These are phyloP conservation scores for Abramis brama DNA, from an alignment of 2,113 vertebrate species.

Conservation along the genomic window DNA sequence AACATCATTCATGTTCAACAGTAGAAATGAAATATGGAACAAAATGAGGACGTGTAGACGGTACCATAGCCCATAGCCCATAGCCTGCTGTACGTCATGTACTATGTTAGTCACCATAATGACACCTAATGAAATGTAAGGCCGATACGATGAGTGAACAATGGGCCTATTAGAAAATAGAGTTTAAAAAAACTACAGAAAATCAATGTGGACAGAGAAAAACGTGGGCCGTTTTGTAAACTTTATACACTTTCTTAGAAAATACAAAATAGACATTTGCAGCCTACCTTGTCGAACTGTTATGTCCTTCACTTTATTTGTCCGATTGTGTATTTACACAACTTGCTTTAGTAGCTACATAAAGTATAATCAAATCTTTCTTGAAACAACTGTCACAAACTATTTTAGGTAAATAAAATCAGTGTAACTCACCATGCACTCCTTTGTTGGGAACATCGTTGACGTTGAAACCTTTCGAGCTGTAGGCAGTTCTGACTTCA, in stretches of 20 bases:
- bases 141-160: background rate
- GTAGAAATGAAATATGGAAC: background rate
- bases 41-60: background rate
- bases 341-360: background rate
- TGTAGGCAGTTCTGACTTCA: constrained; percentile 84
- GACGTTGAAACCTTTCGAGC: constrained; percentile 88
- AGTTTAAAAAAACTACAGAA: background rate
- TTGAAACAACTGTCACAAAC: background rate
- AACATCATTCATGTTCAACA: background rate
- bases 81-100: background rate
- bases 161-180: background rate
- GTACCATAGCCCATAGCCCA: no score
- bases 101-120: background rate
- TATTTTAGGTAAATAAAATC: background rate
- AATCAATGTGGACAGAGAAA: background rate
- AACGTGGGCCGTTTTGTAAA: background rate
- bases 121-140: background rate
- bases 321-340: background rate
- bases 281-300: background rate
- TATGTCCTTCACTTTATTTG: background rate
- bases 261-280: background rate
- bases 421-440: constrained; percentile 79
- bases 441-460: constrained; percentile 88
- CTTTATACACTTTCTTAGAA: background rate
- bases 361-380: background rate